These are phyloP conservation scores for Zaprionus vittiger DNA, from an alignment of 1,140 invertebrate species.

Conservation along the genomic window DNA sequence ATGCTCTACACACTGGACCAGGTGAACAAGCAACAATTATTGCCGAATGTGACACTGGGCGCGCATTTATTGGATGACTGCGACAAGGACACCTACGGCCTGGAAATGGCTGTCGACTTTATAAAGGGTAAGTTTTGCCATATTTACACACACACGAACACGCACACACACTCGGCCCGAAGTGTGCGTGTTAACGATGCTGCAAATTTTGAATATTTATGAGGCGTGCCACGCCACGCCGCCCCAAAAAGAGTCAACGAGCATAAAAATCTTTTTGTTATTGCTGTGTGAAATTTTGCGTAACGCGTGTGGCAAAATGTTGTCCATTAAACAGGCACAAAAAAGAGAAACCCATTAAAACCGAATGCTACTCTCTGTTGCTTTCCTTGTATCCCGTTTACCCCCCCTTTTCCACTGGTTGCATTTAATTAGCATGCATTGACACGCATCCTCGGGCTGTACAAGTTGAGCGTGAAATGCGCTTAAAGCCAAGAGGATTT, in stretches of 20 bases:
- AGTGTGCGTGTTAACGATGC: slow-evolving; percentile 20
- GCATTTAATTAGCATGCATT: slow-evolving; percentile 45
- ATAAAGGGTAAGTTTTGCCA: slow-evolving; percentile 93
- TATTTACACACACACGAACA: not conserved
- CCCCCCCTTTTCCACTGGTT: not conserved
- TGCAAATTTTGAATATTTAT: slow-evolving; percentile 36
- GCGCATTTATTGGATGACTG: slow-evolving; percentile 97
- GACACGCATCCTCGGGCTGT: not conserved
- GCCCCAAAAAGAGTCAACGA: slow-evolving; percentile 15
- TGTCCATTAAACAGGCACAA: slow-evolving; percentile 21
- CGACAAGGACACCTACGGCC: slow-evolving; percentile 97
- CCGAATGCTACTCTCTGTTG: not conserved
- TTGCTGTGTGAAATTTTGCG: slow-evolving; percentile 10
- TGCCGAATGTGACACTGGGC: slow-evolving; percentile 93
- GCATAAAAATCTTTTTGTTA: slow-evolving; percentile 31
- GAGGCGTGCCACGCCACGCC: slow-evolving; percentile 18
- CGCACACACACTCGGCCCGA: not conserved
- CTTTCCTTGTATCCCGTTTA: not conserved
- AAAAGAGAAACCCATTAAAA: slow-evolving; percentile 17
- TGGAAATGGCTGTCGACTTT: slow-evolving; percentile 98
- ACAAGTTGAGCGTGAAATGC: not conserved
- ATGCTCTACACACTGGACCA: slow-evolving; percentile 96
- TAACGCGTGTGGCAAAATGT: slow-evolving; percentile 1
- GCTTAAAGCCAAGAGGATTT: slow-evolving; percentile 2
- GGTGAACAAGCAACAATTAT: slow-evolving; percentile 88